Base-by-base conservation (phyloP, 2,797 vertebrate genomes). In the Lepus townsendii region DNA sequence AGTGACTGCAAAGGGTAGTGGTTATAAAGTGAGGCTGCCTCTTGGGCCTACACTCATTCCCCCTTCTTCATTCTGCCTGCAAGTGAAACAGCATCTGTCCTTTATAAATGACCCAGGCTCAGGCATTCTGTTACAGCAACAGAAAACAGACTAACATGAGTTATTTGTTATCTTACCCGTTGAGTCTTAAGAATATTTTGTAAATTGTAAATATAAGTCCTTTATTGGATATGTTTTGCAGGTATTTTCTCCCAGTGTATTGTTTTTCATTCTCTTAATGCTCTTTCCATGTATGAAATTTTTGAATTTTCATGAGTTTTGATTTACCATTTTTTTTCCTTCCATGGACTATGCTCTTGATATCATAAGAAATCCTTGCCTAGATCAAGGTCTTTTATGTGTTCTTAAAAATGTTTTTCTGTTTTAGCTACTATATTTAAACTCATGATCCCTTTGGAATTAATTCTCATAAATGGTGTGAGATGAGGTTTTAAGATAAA, bases 261-360 rank as follows among this genome's bases (percentile, higher is more conserved):
- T 73, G 4, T 93, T 83, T 89, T 72, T 92, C 38, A 84, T 96
- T 96, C 90, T 92, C 26, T 77, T 88, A 73, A 27, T 72, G 5
- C 7, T 80, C 47, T 95, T 80, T 77, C 82, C 38, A 94, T 88
- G 30, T 71, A 26, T 75, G 71, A 83, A 72, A 54, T 12, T 77
- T 96, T 84, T 84, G 57, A 83, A 77, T 95, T 84, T 93, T 78
- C 63, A 62, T 85, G 35, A 92, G 20, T 35, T 73, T 11, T 11
- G 54, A 3, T 79, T 90, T 93, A 54, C 87, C 26, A 27, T 30
- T 63, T 47, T 35, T 77, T 65, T 71, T 78, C 11, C 57, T 76
- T 68, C 88, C 80, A 62, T 62, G 72, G 26, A 75, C 32, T 19
- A 69, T 75, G 14, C 68, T 75, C 71, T 95, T 85, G 42, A 54